Conservation (phyloP, 2,888 invertebrate genomes). For the Acanthoscelides obtectus region DNA sequence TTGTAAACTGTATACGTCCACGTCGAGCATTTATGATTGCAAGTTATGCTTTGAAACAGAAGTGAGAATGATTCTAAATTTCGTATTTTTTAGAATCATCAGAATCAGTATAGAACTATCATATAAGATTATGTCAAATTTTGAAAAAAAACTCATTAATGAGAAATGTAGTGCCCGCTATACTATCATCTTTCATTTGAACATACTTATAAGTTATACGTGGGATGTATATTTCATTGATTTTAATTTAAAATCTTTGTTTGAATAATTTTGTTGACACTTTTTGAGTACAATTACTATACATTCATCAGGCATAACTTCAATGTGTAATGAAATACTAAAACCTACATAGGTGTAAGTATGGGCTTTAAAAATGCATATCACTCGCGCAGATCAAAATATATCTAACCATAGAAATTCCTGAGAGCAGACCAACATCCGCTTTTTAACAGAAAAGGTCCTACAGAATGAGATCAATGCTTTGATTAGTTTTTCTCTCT, state of each 20-base stretch:
- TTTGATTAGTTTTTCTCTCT: conserved; percentile 48
- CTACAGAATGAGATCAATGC: conserved; percentile 46
- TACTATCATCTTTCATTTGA: neutral
- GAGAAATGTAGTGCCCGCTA: neutral
- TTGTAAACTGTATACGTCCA: no score
- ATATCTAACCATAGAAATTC: conserved; percentile 40
- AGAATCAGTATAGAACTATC: no score
- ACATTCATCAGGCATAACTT: neutral
- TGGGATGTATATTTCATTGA: neutral
- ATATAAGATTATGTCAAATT: neutral
- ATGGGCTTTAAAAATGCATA: neutral
- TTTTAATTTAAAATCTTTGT: neutral
- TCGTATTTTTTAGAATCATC: no score
- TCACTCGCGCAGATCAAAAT: conserved; percentile 18
- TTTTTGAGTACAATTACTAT: neutral
- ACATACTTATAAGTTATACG: neutral
- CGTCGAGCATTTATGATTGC: no score
- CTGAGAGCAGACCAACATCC: conserved; percentile 40
- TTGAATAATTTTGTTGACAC: neutral
- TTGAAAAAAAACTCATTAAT: neutral
- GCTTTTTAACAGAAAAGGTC: conserved; percentile 17
- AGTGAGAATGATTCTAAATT: no score
- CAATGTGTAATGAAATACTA: neutral
- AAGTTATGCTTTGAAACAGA: no score
- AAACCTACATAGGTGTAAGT: neutral